phyloP scores from a whole-genome alignment of 2,113 vertebrate genomes.

The Macquaria ambigua region DNA sequence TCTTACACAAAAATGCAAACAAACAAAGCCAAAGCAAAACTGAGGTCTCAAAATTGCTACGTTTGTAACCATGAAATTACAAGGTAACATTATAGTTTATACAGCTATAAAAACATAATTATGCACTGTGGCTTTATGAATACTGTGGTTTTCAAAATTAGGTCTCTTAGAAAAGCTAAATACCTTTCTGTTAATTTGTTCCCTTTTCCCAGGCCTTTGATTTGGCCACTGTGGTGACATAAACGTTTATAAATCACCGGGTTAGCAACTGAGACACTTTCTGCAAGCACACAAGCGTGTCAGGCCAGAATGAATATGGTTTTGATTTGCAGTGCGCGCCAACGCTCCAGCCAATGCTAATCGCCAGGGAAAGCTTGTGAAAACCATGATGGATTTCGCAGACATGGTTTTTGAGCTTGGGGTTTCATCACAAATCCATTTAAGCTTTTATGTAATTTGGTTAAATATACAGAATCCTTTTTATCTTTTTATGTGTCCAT shows the following conservation, averaged over 20 bases:
- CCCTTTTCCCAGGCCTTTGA: slow-evolving; percentile 74
- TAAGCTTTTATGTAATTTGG: slow-evolving; percentile 76
- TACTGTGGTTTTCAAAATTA: slow-evolving; percentile 82
- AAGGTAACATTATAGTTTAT: slow-evolving; percentile 88
- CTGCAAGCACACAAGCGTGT: slow-evolving; percentile 62
- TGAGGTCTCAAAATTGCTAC: slow-evolving; percentile 86
- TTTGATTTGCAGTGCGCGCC: slow-evolving; percentile 67
- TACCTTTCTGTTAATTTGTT: slow-evolving; percentile 83
- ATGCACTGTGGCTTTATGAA: slow-evolving; percentile 86
- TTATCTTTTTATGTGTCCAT: slow-evolving; percentile 75
- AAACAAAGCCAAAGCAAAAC: slow-evolving; percentile 88
- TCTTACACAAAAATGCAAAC: slow-evolving; percentile 86
- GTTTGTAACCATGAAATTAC: slow-evolving; percentile 89
- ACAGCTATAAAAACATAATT: slow-evolving; percentile 88
- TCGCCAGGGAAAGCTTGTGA: slow-evolving; percentile 73
- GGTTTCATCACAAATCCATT: slow-evolving; percentile 71
- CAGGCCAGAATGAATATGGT: slow-evolving; percentile 62
- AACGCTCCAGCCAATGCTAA: slow-evolving; percentile 72
- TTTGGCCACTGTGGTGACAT: slow-evolving; percentile 74
- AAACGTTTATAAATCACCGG: slow-evolving; percentile 79
- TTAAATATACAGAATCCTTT: slow-evolving; percentile 77
- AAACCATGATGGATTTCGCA: slow-evolving; percentile 83
- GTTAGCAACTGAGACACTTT: slow-evolving; percentile 67
- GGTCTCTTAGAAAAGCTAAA: slow-evolving; percentile 82
- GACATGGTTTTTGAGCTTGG: slow-evolving; percentile 62